Evolutionary conservation across 2,797 vertebrate genomes (phyloP).

Genomic region (Helicolenus hilgendorfi): DNA sequence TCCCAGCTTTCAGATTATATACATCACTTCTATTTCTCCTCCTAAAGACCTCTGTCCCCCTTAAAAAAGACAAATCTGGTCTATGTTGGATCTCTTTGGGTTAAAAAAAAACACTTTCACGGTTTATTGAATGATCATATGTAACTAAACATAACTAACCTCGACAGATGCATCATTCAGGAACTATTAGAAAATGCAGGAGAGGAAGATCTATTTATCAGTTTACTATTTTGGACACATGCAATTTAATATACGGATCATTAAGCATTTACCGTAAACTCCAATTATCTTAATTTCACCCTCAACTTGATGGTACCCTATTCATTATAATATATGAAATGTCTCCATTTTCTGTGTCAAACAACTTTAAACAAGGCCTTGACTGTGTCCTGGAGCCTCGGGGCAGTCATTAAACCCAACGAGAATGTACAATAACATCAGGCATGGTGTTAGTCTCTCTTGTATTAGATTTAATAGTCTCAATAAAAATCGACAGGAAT

Average conservation of each 20-base stretch:
- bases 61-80: no score
- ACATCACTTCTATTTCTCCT: no score
- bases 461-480: background rate
- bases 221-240: background rate
- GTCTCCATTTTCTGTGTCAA: background rate
- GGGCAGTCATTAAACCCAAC: background rate
- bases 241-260: background rate
- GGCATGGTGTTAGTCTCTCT: background rate
- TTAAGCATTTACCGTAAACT: background rate
- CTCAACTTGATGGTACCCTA: background rate
- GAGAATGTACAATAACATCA: background rate
- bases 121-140: background rate
- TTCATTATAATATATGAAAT: background rate
- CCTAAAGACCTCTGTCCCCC: no score
- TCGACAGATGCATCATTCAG: background rate
- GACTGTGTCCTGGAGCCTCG: background rate
- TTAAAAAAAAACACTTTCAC: no score
- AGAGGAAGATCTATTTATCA: background rate
- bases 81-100: rapidly evolving
- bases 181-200: background rate
- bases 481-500: background rate
- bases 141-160: background rate
- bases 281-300: background rate
- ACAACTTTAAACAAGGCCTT: background rate
- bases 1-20: no score